Conservation (phyloP, 2,797 vertebrate genomes). For the Danionella dracula region DNA sequence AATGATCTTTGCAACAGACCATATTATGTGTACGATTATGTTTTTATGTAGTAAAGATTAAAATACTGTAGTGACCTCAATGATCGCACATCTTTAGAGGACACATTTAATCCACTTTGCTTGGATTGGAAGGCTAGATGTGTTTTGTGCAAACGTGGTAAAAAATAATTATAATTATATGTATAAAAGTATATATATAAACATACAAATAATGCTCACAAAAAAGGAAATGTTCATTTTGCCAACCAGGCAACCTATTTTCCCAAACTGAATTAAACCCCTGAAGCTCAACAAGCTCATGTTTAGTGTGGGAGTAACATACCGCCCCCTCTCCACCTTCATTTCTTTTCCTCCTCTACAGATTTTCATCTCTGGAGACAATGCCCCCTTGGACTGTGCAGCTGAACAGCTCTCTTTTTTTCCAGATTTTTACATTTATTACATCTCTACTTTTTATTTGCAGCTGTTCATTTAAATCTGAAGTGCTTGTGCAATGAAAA, state of each 20-base stretch:
- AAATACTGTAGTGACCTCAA: too few relatives aligned
- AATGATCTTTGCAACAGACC: too few relatives aligned
- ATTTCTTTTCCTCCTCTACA: slow-evolving; percentile 28
- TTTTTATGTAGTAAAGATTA: too few relatives aligned
- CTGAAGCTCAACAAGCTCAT: slow-evolving; percentile 10
- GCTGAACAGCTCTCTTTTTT: slow-evolving; percentile 13
- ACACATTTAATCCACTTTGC: neutral
- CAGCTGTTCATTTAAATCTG: too few relatives aligned
- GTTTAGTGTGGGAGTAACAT: slow-evolving; percentile 26
- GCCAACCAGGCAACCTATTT: neutral
- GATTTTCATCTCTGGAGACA: slow-evolving; percentile 13
- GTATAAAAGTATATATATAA: too few relatives aligned
- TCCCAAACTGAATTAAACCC: slow-evolving; percentile 13
- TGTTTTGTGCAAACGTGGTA: too few relatives aligned
- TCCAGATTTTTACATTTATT: slow-evolving; percentile 4
- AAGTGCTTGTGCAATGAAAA: too few relatives aligned
- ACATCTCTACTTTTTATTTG: neutral
- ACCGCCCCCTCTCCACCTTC: slow-evolving; percentile 26
- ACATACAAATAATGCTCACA: neutral
- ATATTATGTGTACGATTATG: too few relatives aligned
- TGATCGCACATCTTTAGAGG: too few relatives aligned
- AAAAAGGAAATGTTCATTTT: neutral
- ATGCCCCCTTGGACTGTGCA: neutral
- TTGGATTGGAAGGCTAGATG: neutral
- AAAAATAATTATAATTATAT: too few relatives aligned